These are phyloP conservation scores for Apodemus sylvaticus DNA, from an alignment of 2,113 vertebrate genomes.

Conservation along the genomic window DNA sequence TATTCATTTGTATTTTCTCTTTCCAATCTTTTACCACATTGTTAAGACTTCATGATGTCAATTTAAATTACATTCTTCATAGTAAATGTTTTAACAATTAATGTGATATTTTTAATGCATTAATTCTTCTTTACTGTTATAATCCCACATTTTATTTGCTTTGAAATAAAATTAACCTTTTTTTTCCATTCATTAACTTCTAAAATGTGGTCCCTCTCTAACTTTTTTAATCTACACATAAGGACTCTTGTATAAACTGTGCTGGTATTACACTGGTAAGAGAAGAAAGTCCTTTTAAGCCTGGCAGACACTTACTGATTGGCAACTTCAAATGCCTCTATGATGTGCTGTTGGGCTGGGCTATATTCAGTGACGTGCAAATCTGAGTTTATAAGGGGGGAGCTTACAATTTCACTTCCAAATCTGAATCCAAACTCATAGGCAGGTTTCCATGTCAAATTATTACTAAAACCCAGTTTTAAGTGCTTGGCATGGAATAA, in stretches of 20 bases:
- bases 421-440: conserved; percentile 19
- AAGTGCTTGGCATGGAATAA: not conserved
- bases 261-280: too few species aligned
- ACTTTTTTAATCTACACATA: not conserved
- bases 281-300: not conserved
- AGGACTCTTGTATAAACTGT: not conserved
- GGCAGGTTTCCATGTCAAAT: conserved; percentile 36
- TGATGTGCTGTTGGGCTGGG: not conserved
- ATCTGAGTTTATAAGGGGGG: not conserved
- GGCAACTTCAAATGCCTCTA: not conserved
- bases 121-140: not conserved
- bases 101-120: not conserved
- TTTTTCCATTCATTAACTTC: not conserved
- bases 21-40: not conserved
- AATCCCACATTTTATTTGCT: not conserved
- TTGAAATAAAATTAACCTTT: not conserved
- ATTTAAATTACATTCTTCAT: not conserved
- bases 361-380: not conserved
- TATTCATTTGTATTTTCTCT: not conserved
- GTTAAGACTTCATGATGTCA: not conserved
- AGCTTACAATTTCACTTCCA: not conserved
- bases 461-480: conserved; percentile 31
- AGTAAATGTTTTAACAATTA: not conserved
- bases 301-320: not conserved
- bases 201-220: not conserved